Base-by-base conservation (phyloP, 2,888 invertebrate species). In the Poecilobothrus nobilitatus region DNA sequence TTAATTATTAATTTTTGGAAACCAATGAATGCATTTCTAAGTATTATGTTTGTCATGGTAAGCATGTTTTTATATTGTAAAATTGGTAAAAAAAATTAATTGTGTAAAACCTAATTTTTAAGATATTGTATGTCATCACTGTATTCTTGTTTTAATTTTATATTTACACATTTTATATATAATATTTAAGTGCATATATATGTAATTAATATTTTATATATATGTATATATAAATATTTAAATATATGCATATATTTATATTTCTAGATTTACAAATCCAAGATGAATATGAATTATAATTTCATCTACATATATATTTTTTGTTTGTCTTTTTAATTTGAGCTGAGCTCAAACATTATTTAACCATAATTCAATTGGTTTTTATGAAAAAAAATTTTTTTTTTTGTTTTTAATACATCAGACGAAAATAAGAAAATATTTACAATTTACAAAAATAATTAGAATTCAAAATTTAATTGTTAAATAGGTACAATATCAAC, bases 21-120 rank as follows among this genome's bases (percentile, higher is more conserved):
- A 53, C 53, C 53, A 53, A 53, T 53, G 53, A 53, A 53, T 53
- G 53, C 53, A 53, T 53, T 53, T 53, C 53, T 53, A 53, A 53
- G 53, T 53, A 53, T 53, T 53, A 53, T 53, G 53, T 53, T 53
- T 53, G 53, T 53, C 53, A 53, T 53, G 53, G 18, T 53, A 53
- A 53, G 53, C 53, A 53, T 53, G 53, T 53, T 53, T 53, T 53
- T 53, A 53, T 53, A 53, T 53, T 53, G 53, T 53, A 53, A 53
- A 53, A 53, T 53, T 53, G 15, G 6, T 53, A 53, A 53, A 53
- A 27, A 27, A 27, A 27, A 27, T 27, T 53, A 18, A 12, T 53
- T 53, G 53, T 53, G 53, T 2, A 53, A 53, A 53, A 53, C 3
- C 2, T 53, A 12, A 53, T 53, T 53, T 53, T 53, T 53, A 53